A percentile compares a stretch with the other conserved stretches of the same genome.
Evolutionary conservation across 2,888 invertebrate genomes (phyloP).

Genomic region (Ophraella communa): DNA sequence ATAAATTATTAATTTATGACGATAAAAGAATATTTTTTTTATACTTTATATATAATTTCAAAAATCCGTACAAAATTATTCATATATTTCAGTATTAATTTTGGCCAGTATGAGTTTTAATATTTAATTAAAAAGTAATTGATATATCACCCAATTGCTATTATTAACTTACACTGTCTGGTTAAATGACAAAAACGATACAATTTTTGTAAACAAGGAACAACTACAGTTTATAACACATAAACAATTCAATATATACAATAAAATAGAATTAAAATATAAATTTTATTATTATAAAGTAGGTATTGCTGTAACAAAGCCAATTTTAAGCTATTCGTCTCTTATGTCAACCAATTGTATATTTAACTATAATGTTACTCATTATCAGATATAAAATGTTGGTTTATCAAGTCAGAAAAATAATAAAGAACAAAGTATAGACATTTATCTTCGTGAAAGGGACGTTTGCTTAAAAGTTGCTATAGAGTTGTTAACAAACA

Average conservation of each 20-base stretch:
- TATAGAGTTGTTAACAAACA: neutral
- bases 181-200: neutral
- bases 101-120: neutral
- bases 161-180: neutral
- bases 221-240: neutral
- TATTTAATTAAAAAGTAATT: neutral
- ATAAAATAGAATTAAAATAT: neutral
- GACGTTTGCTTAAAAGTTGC: neutral
- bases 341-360: neutral
- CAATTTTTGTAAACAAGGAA: neutral
- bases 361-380: neutral
- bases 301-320: neutral
- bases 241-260: neutral
- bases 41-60: neutral
- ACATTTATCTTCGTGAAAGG: neutral
- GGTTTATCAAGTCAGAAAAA: no score
- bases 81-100: neutral
- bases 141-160: neutral
- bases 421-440: no score
- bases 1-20: neutral
- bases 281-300: neutral
- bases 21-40: neutral
- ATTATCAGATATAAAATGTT: no score
- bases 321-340: neutral
- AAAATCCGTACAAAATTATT: neutral